Percentiles rank a stretch among this genome's conserved stretches.
Evolutionary conservation across 2,113 vertebrate genomes (phyloP).

Genomic region (Myanophis thanlyinensis): DNA sequence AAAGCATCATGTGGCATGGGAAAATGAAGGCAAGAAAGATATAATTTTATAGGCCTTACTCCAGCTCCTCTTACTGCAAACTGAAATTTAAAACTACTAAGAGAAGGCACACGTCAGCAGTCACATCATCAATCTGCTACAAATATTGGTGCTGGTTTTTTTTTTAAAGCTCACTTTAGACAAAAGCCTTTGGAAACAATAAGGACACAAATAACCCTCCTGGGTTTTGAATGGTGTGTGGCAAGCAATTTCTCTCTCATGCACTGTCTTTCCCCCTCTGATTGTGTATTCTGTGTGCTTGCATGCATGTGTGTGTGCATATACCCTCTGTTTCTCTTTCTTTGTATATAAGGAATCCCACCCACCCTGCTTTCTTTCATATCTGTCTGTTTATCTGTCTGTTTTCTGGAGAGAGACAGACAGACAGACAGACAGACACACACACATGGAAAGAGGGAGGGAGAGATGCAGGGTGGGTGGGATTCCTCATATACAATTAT

Average conservation of each 20-base stretch:
- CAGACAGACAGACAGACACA: no score
- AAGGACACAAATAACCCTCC: conserved; percentile 55
- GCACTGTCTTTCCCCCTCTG: background rate
- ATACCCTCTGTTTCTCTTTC: background rate
- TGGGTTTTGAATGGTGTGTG: conserved; percentile 62
- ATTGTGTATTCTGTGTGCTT: background rate
- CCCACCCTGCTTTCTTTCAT: background rate
- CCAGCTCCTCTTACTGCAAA: conserved; percentile 59
- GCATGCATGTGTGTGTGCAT: background rate
- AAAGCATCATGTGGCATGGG: conserved; percentile 69
- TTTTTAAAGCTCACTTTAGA: conserved; percentile 54
- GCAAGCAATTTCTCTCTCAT: conserved; percentile 32
- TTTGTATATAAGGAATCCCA: background rate
- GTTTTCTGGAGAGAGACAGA: background rate
- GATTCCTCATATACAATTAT: conserved; percentile 55
- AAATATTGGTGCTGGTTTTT: conserved; percentile 44
- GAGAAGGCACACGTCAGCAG: conserved; percentile 62
- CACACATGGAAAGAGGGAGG: no score
- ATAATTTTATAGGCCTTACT: conserved; percentile 60
- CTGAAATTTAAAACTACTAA: conserved; percentile 66
- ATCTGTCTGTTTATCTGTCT: background rate
- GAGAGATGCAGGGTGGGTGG: conserved; percentile 37
- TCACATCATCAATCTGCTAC: conserved; percentile 58
- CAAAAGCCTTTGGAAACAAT: conserved; percentile 57
- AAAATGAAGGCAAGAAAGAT: conserved; percentile 67